Evolutionary conservation across 2,888 invertebrate species (phyloP).

Genomic region (Drosophila paucipuncta): DNA sequence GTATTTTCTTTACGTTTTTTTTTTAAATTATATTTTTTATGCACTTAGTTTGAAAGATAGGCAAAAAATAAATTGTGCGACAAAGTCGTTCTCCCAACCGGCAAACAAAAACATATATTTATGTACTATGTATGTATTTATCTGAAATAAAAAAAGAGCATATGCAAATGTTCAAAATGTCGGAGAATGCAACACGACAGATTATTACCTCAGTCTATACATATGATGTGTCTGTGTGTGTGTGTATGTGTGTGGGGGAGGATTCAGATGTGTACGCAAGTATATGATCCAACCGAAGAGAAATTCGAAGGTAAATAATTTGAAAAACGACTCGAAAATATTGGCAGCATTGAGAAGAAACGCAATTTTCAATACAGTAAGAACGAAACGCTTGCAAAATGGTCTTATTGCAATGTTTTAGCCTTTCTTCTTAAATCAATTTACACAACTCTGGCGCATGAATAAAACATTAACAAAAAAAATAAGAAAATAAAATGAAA

Average conservation of each 20-base stretch:
- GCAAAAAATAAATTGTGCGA: constrained; percentile 10
- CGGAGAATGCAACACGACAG: constrained; percentile 1
- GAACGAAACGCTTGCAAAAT: constrained; percentile 7
- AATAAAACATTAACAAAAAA: constrained; percentile 1
- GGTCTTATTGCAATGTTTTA: constrained; percentile 1
- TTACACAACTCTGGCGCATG: constrained; percentile 4
- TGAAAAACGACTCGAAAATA: constrained; percentile 4
- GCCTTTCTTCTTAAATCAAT: constrained; percentile 22
- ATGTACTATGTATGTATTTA: constrained; percentile 1
- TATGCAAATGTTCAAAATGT: neutral
- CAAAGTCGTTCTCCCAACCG: constrained; percentile 6
- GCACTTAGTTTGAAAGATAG: neutral
- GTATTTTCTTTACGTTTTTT: constrained; percentile 8
- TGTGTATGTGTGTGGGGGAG: neutral
- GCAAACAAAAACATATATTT: neutral
- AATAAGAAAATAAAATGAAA: neutral
- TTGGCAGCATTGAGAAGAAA: constrained; percentile 8
- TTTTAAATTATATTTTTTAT: neutral
- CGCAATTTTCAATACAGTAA: constrained; percentile 3
- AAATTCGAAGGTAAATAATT: neutral
- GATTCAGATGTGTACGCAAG: neutral
- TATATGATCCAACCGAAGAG: neutral
- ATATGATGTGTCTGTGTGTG: neutral
- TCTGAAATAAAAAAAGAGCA: neutral
- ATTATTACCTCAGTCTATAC: constrained; percentile 25